A percentile compares a stretch with the other conserved stretches of the same genome.
phyloP scores from a whole-genome alignment of 92 coral and sea anemone genomes.

The Bergia sp. region DNA sequence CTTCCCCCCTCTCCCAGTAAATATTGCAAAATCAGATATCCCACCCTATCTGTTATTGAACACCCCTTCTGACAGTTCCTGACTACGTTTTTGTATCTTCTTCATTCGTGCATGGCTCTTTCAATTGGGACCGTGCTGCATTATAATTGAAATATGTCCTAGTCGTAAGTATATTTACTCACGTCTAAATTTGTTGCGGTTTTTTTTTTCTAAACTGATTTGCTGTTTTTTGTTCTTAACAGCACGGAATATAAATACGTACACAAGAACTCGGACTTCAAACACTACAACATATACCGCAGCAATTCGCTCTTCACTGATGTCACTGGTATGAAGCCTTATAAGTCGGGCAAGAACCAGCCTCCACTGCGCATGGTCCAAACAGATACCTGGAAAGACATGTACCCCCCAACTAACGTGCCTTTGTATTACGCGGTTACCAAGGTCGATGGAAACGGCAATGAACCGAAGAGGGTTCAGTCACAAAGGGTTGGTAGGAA shows the following conservation, averaged over 20 bases:
- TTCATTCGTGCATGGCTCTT: background rate
- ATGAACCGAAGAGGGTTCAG: constrained; percentile 64
- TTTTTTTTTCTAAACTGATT: background rate
- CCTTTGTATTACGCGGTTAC: constrained; percentile 92
- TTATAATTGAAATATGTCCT: background rate
- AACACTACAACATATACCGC: constrained; percentile 89
- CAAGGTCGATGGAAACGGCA: constrained; percentile 77
- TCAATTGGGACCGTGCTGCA: background rate
- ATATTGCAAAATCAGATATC: no score
- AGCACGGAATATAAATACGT: constrained; percentile 37
- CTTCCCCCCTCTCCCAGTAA: no score
- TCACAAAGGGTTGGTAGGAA: constrained; percentile 61
- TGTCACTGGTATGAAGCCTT: constrained; percentile 81
- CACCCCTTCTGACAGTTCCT: no score
- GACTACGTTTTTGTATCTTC: no score
- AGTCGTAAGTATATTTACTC: background rate
- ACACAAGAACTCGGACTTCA: constrained; percentile 77
- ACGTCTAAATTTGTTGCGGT: background rate
- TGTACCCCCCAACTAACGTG: constrained; percentile 72
- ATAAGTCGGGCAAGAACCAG: constrained; percentile 74
- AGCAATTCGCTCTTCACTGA: constrained; percentile 61
- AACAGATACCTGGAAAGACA: constrained; percentile 73
- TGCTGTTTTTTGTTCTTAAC: background rate
- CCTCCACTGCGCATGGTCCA: constrained; percentile 60
- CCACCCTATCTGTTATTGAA: no score